Percentiles rank a stretch among this genome's conserved stretches.
Conservation (phyloP, 2,888 invertebrate genomes). For the Cryptocephalus primarius region DNA sequence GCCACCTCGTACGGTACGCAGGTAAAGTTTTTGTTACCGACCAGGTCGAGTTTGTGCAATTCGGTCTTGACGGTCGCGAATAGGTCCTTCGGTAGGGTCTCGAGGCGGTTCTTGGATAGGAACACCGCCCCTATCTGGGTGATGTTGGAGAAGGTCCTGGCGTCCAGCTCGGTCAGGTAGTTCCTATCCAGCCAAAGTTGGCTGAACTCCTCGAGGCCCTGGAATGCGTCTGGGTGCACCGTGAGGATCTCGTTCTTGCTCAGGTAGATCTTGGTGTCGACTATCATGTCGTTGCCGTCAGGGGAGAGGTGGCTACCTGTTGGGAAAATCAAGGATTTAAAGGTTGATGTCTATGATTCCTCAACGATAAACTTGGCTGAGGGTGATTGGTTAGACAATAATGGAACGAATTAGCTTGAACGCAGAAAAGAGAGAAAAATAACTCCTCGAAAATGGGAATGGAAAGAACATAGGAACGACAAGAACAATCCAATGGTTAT, state of each 20-base stretch:
- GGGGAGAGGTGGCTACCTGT: background rate
- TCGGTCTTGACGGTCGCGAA: conserved; percentile 7
- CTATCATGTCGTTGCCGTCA: conserved; percentile 2
- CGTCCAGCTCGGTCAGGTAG: conserved; percentile 13
- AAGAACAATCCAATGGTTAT: too few species aligned
- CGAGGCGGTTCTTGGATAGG: conserved; percentile 15
- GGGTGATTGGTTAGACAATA: too few species aligned
- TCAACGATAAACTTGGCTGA: too few species aligned
- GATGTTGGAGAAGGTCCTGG: conserved; percentile 13
- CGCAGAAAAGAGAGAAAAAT: too few species aligned
- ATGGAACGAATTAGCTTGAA: too few species aligned
- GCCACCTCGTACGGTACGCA: conserved; percentile 14
- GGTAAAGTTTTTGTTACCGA: conserved; percentile 12
- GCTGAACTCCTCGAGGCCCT: conserved; percentile 14
- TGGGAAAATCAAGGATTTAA: too few species aligned
- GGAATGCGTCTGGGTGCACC: conserved; percentile 16
- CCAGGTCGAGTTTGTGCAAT: conserved; percentile 11
- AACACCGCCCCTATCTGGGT: conserved; percentile 10
- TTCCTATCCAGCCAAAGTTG: conserved; percentile 23
- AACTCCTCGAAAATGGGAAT: too few species aligned
- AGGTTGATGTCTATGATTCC: too few species aligned
- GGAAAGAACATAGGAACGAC: too few species aligned
- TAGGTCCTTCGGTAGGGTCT: conserved; percentile 7
- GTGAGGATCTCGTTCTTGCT: conserved; percentile 21
- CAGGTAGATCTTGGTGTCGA: conserved; percentile 17